Percentiles rank a stretch among this genome's conserved stretches.
Conservation (phyloP, 2,888 invertebrate species). For the Muschampia plurimacula region DNA sequence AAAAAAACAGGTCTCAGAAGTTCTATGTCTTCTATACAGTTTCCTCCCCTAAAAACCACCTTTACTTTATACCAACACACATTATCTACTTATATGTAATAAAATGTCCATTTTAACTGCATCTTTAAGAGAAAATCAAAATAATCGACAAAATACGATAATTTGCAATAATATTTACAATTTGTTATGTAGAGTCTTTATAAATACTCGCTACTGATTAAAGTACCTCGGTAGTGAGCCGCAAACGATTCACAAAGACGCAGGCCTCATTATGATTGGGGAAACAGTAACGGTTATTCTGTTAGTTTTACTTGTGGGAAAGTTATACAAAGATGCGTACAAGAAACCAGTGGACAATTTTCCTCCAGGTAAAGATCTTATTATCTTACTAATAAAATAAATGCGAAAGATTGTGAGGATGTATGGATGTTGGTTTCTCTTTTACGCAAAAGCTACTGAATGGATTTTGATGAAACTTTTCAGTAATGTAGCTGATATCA, state of each 20-base stretch:
- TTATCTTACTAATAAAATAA: too few species aligned
- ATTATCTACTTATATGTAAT: background rate
- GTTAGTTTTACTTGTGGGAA: constrained; percentile 58
- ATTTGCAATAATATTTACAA: constrained; percentile 9
- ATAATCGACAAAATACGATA: constrained; percentile 2
- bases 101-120: background rate
- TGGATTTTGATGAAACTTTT: too few species aligned
- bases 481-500: too few species aligned
- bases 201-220: constrained; percentile 15
- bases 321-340: constrained; percentile 69
- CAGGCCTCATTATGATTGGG: constrained; percentile 58
- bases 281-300: constrained; percentile 60
- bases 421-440: too few species aligned
- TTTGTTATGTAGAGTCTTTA: constrained; percentile 3
- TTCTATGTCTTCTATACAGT: too few species aligned
- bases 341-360: constrained; percentile 76
- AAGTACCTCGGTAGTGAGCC: constrained; percentile 4
- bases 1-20: too few species aligned
- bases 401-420: too few species aligned
- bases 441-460: too few species aligned
- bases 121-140: constrained; percentile 1
- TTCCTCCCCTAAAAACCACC: too few species aligned
- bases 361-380: constrained; percentile 83
- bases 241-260: constrained; percentile 1
- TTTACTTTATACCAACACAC: too few species aligned